Evolutionary conservation across 64 coral and sea anemone species (phyloP), one percentile per base, ranked within the genome.

Genomic region (Pocillopora verrucosa): DNA sequence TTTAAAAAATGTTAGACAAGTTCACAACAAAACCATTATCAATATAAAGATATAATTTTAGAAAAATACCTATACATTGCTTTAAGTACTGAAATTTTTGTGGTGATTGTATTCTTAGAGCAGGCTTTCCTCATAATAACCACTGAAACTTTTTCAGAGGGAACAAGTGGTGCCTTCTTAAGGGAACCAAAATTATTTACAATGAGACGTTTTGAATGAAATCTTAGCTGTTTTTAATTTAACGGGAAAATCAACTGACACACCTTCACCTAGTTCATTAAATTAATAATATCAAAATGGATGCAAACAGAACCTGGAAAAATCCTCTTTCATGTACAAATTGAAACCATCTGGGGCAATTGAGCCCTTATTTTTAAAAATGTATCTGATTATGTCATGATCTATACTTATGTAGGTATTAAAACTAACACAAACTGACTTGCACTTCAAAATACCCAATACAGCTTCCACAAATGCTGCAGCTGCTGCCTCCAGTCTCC

Each of bases 251-350:
- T 51, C 34, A 83, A 83, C 58, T 62, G 57, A 13, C 34, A 83
- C 65, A 10, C 87, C 87, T 89, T 89, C 74, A 37, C 74, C 87
- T 78, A 89, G 87, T 89, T 89, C 67, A 61, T 89, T 89, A 14
- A 78, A 78, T 78, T 89, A 79, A 89, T 89, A 78, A 36, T 89
- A 13, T 76, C 58, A 89, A 36, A 37, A 79, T 41, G 76, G 74
- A 78, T 74, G 75, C 13, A 78, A 76, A 63, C 79, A 13, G 16
- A 89, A 89, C 79, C 77, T 74, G 36, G 36, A 35, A 89, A 89
- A 89, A 89, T 89, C n/a, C n/a, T n/a, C n/a, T n/a, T n/a, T n/a
- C n/a, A n/a, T n/a, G n/a, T n/a, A n/a, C n/a, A n/a, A n/a, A n/a
- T n/a, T n/a, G n/a, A n/a, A n/a, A n/a, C n/a, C 87, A 17, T 61